Evolutionary conservation across 2,888 invertebrate genomes (phyloP).

Genomic region (Cryptocephalus moraei): DNA sequence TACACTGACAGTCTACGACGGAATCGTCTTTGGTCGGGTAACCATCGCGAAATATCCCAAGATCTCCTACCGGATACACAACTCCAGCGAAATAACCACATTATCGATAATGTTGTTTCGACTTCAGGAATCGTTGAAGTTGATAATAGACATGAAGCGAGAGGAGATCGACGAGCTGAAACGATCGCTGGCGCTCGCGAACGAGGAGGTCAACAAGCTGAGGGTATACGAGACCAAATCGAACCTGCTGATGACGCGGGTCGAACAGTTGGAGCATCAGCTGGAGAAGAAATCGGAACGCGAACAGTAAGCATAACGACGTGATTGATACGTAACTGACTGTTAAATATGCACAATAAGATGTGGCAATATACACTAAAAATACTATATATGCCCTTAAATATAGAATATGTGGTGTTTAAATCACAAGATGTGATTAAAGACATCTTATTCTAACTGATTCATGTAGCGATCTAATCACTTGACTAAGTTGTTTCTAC

Average conservation of each 20-base stretch:
- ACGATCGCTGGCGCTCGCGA: slow-evolving; percentile 57
- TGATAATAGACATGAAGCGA: slow-evolving; percentile 81
- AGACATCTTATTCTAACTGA: too few relatives aligned
- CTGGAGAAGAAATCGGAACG: slow-evolving; percentile 56
- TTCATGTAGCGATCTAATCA: too few relatives aligned
- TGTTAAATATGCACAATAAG: not conserved
- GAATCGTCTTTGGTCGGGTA: too few relatives aligned
- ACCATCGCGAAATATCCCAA: too few relatives aligned
- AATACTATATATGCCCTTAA: not conserved
- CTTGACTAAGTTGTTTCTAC: too few relatives aligned
- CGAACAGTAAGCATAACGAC: slow-evolving; percentile 57
- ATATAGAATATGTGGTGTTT: not conserved
- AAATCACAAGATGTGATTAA: too few relatives aligned
- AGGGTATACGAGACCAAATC: slow-evolving; percentile 61
- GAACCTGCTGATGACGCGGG: slow-evolving; percentile 68
- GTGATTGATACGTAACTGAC: not conserved
- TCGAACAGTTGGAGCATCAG: slow-evolving; percentile 76
- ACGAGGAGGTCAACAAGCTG: slow-evolving; percentile 65
- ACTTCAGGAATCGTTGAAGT: slow-evolving; percentile 58
- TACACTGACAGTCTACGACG: too few relatives aligned
- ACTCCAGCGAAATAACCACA: too few relatives aligned
- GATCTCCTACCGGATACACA: too few relatives aligned
- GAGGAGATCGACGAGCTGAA: slow-evolving; percentile 72
- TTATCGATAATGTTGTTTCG: too few relatives aligned
- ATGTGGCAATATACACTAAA: not conserved